phyloP scores from a whole-genome alignment of 2,113 vertebrate genomes.

The Amia ocellicauda region DNA sequence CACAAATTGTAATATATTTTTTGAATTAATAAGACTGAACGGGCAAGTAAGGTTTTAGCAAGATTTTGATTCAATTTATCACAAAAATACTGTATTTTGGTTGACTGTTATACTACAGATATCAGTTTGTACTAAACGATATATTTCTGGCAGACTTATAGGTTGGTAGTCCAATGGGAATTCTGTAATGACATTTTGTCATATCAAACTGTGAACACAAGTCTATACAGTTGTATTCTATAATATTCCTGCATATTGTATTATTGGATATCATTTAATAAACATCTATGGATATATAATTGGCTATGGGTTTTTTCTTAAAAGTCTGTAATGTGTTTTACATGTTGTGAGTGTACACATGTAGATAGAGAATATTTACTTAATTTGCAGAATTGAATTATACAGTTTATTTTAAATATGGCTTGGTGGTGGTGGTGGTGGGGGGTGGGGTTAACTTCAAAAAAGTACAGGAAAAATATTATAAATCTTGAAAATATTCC shows the following conservation, averaged over 20 bases:
- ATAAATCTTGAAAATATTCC: no score
- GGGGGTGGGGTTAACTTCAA: no score
- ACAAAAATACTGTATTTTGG: constrained; percentile 72
- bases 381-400: no score
- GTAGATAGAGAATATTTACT: no score
- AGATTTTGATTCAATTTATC: constrained; percentile 71
- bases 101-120: constrained; percentile 75
- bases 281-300: constrained; percentile 68
- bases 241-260: constrained; percentile 70
- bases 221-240: constrained; percentile 81
- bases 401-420: no score
- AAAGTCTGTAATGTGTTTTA: no score
- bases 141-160: constrained; percentile 66
- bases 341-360: no score
- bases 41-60: constrained; percentile 83
- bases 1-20: constrained; percentile 65
- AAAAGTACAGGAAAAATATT: no score
- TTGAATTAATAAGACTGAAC: constrained; percentile 79
- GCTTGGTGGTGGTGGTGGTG: no score
- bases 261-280: constrained; percentile 82
- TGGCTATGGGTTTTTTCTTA: constrained; percentile 23
- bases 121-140: constrained; percentile 76
- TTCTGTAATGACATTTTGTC: constrained; percentile 80
- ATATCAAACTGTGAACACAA: constrained; percentile 88
- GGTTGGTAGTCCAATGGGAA: constrained; percentile 87